These are phyloP conservation scores for Asobara japonica DNA, from an alignment of 1,140 invertebrate genomes.

Conservation along the genomic window DNA sequence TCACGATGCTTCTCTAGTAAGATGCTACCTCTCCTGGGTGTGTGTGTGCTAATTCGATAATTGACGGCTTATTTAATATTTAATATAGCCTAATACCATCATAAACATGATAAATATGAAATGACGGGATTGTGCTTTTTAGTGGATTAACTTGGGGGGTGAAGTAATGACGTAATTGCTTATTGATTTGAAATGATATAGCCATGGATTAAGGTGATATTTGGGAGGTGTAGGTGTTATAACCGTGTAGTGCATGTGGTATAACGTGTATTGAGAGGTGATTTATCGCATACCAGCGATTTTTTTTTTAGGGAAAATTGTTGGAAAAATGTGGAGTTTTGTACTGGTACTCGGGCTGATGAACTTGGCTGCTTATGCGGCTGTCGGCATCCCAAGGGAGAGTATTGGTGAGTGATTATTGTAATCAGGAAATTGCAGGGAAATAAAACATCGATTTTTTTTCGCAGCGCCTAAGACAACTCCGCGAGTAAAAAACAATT, in stretches of 20 bases:
- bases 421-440: neutral
- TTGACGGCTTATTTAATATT: neutral
- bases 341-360: neutral
- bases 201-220: too few relatives aligned
- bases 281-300: neutral
- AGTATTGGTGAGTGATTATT: neutral
- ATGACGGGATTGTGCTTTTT: too few relatives aligned
- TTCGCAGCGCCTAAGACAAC: too few relatives aligned
- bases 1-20: neutral
- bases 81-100: neutral
- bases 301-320: neutral
- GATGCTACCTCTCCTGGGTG: too few relatives aligned
- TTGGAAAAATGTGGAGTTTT: neutral
- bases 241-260: neutral
- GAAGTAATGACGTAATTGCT: too few relatives aligned
- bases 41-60: too few relatives aligned
- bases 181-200: too few relatives aligned
- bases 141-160: too few relatives aligned
- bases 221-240: too few relatives aligned
- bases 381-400: neutral
- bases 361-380: neutral
- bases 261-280: neutral
- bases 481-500: neutral
- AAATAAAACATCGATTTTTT: too few relatives aligned
- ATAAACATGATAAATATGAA: too few relatives aligned